These are phyloP conservation scores for Cephus spinipes DNA, from an alignment of 2,888 invertebrate species.

Conservation along the genomic window DNA sequence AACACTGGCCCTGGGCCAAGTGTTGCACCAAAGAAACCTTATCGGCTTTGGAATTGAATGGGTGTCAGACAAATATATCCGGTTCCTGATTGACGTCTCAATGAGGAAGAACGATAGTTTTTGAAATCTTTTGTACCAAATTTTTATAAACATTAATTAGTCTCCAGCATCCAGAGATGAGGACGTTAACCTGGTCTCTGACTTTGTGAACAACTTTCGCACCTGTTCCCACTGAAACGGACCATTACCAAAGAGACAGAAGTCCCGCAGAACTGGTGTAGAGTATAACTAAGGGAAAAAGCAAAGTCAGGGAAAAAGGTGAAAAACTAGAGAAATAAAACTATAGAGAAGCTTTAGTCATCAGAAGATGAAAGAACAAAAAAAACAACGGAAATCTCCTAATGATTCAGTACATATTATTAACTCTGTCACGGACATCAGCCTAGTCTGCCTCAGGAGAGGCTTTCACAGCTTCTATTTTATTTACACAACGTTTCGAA, in stretches of 20 bases:
- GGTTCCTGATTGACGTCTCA: neutral
- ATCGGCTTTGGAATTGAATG: neutral
- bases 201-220: neutral
- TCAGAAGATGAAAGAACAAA: neutral
- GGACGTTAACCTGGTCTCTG: neutral
- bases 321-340: neutral
- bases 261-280: neutral
- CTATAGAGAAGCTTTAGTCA: neutral
- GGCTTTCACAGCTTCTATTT: neutral
- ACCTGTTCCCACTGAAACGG: neutral
- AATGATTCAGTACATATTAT: neutral
- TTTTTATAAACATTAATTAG: neutral
- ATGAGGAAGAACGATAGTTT: neutral
- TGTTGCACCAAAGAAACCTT: neutral
- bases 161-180: neutral
- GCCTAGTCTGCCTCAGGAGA: neutral
- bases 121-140: neutral
- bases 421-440: neutral
- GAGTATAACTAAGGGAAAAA: neutral
- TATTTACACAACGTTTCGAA: no score
- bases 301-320: neutral
- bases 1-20: constrained; percentile 1
- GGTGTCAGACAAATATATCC: constrained; percentile 1
- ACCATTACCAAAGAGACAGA: neutral
- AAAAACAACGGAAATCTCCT: neutral